These are phyloP conservation scores for Meloidogyne floridensis DNA, from an alignment of 1,140 invertebrate genomes.

Conservation along the genomic window DNA sequence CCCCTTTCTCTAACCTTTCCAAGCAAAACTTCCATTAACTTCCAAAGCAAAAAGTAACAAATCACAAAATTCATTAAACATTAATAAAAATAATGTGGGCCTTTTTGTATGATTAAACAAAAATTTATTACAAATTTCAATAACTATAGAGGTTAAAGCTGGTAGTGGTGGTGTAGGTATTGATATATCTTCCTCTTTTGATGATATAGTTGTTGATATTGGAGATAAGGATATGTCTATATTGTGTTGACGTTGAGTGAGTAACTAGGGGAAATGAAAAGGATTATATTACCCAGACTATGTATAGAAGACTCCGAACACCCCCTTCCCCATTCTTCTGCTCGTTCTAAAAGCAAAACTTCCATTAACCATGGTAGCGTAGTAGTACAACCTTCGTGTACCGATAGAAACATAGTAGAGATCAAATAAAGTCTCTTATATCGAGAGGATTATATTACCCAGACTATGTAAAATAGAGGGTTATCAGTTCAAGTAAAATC, in stretches of 20 bases:
- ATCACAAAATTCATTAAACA: conserved; percentile 2
- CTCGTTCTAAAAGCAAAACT: too few species aligned
- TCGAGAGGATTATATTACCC: too few species aligned
- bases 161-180: not conserved
- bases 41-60: not conserved
- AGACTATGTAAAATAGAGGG: too few species aligned
- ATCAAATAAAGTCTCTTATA: too few species aligned
- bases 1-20: not conserved
- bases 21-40: conserved; percentile 2
- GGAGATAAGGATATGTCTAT: not conserved
- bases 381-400: too few species aligned
- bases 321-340: too few species aligned
- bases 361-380: too few species aligned
- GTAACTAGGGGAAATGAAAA: not conserved
- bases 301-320: too few species aligned
- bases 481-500: too few species aligned
- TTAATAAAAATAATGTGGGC: not conserved
- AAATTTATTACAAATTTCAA: conserved; percentile 25
- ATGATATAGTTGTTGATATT: not conserved
- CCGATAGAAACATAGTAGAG: too few species aligned
- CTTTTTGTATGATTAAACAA: not conserved
- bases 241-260: not conserved
- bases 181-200: not conserved
- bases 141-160: not conserved
- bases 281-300: too few species aligned